These are phyloP conservation scores for Drosophila subobscura DNA, from an alignment of 1,140 invertebrate genomes.

Conservation along the genomic window DNA sequence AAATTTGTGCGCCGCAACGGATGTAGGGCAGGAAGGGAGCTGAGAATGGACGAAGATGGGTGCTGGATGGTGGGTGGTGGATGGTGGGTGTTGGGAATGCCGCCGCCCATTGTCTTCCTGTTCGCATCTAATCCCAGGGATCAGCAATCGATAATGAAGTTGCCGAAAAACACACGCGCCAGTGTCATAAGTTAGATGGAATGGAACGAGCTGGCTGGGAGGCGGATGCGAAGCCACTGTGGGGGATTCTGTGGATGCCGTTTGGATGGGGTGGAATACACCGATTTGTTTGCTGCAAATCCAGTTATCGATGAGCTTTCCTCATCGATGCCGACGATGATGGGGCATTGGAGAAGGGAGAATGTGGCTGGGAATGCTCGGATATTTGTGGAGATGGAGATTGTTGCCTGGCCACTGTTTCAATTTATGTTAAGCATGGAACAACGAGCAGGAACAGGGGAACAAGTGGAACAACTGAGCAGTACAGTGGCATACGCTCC, in stretches of 20 bases:
- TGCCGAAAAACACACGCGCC: conserved; percentile 77
- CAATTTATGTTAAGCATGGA: conserved; percentile 72
- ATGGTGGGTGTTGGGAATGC: neutral
- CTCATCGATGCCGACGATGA: conserved; percentile 10
- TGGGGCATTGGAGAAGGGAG: conserved; percentile 16
- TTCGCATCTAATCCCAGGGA: conserved; percentile 71
- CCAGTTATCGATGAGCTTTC: conserved; percentile 73
- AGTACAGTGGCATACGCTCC: neutral
- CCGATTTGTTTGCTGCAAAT: conserved; percentile 77
- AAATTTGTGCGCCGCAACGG: conserved; percentile 78
- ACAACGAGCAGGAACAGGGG: conserved; percentile 3
- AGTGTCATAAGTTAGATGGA: conserved; percentile 71
- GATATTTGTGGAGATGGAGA: conserved; percentile 10
- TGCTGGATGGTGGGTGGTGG: conserved; percentile 1
- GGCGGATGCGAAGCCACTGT: too few relatives aligned
- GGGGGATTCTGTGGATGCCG: neutral
- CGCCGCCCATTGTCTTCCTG: conserved; percentile 55
- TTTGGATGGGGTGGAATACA: conserved; percentile 10
- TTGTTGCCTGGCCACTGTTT: conserved; percentile 58
- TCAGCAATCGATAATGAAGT: conserved; percentile 81
- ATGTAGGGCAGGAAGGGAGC: conserved; percentile 20
- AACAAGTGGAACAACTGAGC: conserved; percentile 1
- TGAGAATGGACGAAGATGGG: too few relatives aligned
- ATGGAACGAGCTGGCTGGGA: conserved; percentile 9
- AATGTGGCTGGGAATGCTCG: neutral